phyloP scores from a whole-genome alignment of 2,113 vertebrate genomes.

The Zingel zingel region DNA sequence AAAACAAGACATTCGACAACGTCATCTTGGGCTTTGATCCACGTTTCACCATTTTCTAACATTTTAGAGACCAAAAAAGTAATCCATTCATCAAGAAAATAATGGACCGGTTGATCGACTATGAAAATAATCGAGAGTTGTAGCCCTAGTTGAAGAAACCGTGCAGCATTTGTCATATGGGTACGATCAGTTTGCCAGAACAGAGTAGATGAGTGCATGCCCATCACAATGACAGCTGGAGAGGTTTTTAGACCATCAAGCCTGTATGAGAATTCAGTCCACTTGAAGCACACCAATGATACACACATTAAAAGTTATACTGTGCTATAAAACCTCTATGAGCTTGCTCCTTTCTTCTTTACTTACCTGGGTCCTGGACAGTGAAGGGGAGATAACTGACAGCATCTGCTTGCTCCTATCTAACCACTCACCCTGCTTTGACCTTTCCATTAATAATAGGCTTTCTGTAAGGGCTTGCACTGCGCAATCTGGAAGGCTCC shows the following conservation, averaged over 20 bases:
- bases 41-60: too few species aligned
- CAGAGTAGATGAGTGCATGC: neutral
- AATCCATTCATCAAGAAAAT: too few species aligned
- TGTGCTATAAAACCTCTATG: slow-evolving; percentile 24
- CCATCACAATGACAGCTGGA: slow-evolving; percentile 4
- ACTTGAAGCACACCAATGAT: neutral
- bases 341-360: slow-evolving; percentile 57
- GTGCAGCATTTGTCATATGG: neutral
- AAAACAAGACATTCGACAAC: too few species aligned
- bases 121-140: too few species aligned
- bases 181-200: neutral
- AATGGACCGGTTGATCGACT: too few species aligned
- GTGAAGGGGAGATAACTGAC: slow-evolving; percentile 52
- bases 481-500: slow-evolving; percentile 46
- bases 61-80: too few species aligned
- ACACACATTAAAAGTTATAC: slow-evolving; percentile 33
- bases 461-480: slow-evolving; percentile 58
- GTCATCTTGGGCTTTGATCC: too few species aligned
- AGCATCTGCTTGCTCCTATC: slow-evolving; percentile 63
- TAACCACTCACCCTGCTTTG: slow-evolving; percentile 69
- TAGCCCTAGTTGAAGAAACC: neutral
- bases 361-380: slow-evolving; percentile 28
- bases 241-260: slow-evolving; percentile 11
- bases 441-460: slow-evolving; percentile 83
- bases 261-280: slow-evolving; percentile 8